Conservation (phyloP, 2,797 vertebrate genomes). For the Geotrypetes seraphini region DNA sequence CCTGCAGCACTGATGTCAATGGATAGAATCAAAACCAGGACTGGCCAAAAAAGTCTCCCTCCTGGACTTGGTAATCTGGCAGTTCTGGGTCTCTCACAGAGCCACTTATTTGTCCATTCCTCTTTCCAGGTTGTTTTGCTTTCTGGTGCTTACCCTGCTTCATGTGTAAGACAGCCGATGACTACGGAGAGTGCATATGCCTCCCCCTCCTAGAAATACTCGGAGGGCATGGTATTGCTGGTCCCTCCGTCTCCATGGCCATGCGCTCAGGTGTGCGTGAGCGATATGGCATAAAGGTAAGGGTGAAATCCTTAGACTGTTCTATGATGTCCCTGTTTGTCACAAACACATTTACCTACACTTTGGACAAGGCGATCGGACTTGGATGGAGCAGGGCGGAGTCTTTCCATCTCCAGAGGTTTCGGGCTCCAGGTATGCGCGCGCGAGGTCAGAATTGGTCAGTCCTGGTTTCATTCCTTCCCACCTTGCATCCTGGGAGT, state of each 20-base stretch:
- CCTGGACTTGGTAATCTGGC: too few species aligned
- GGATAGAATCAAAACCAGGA: too few species aligned
- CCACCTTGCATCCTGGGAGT: too few species aligned
- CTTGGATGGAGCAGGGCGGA: too few species aligned
- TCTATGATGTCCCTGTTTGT: not conserved
- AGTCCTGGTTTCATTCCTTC: too few species aligned
- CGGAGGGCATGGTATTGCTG: not conserved
- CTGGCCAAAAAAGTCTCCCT: too few species aligned
- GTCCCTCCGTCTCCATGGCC: conserved; percentile 6
- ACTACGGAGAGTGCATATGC: conserved; percentile 38
- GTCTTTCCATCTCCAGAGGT: too few species aligned
- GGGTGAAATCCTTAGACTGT: not conserved
- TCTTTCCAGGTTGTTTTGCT: conserved; percentile 31
- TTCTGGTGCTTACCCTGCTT: conserved; percentile 34
- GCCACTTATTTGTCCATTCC: not conserved
- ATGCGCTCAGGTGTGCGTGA: conserved; percentile 32
- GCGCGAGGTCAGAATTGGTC: too few species aligned
- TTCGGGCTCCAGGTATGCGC: too few species aligned
- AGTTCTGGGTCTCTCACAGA: too few species aligned
- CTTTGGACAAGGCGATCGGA: too few species aligned
- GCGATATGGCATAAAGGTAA: conserved; percentile 31
- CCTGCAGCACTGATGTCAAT: too few species aligned
- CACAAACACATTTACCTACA: not conserved
- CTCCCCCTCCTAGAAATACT: conserved; percentile 33
- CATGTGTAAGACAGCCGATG: conserved; percentile 25